Conservation (phyloP, 2,888 invertebrate genomes). For the Eutolmus rufibarbis region DNA sequence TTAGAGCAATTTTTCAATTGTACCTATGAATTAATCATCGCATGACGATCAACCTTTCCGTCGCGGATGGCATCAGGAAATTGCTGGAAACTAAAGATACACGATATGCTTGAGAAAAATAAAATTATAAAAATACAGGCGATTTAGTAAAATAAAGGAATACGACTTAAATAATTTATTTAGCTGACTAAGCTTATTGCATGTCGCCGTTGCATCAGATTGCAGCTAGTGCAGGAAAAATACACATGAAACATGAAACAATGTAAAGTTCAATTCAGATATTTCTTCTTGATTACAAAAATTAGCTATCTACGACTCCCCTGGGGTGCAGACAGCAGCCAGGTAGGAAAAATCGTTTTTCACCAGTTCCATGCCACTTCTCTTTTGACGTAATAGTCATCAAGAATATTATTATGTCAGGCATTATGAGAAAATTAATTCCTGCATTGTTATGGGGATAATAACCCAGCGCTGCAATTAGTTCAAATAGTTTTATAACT, state of each 20-base stretch:
- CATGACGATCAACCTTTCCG: not conserved
- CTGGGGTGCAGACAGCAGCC: not conserved
- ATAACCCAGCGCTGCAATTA: not conserved
- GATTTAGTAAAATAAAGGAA: not conserved
- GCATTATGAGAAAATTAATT: not conserved
- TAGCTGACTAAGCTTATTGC: not conserved
- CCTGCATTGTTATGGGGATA: not conserved
- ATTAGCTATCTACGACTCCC: not conserved
- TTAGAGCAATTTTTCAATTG: constrained; percentile 22
- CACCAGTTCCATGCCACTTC: not conserved
- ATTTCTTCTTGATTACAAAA: not conserved
- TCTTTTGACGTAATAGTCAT: not conserved
- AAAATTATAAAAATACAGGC: not conserved
- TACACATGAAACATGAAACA: not conserved
- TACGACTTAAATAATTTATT: not conserved
- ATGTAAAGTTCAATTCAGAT: not conserved
- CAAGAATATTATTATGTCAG: not conserved
- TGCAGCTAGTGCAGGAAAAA: not conserved
- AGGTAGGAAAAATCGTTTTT: not conserved
- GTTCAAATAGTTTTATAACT: not conserved
- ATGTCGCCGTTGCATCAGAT: not conserved
- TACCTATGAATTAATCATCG: constrained; percentile 29
- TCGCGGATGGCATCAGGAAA: not conserved
- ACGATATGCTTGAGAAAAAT: not conserved
- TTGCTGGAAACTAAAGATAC: not conserved